A percentile compares a stretch with the other conserved stretches of the same genome.
phyloP scores from a whole-genome alignment of 2,113 vertebrate genomes.

The Aptenodytes forsteri region DNA sequence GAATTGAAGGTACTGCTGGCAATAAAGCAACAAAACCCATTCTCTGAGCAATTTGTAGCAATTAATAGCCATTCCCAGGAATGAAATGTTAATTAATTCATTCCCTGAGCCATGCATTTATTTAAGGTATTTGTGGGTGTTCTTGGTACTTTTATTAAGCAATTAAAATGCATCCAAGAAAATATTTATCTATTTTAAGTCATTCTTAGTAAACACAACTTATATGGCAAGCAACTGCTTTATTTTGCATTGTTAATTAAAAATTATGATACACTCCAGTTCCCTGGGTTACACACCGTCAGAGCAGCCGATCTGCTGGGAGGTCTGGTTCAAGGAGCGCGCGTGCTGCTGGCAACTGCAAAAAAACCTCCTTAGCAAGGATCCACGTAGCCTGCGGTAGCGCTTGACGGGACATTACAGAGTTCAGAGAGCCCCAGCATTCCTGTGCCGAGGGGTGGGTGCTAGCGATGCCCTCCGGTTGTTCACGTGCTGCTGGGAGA shows the following conservation, averaged over 20 bases:
- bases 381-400: not conserved
- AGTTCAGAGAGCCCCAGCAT: not conserved
- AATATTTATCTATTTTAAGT: conserved; percentile 65
- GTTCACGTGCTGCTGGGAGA: not conserved
- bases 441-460: fast-evolving
- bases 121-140: conserved; percentile 62
- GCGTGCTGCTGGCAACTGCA: not conserved
- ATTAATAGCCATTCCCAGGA: conserved; percentile 45
- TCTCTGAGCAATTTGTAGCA: conserved; percentile 27
- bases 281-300: not conserved
- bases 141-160: conserved; percentile 60
- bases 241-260: conserved; percentile 62
- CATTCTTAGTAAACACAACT: conserved; percentile 39
- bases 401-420: not conserved
- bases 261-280: not conserved
- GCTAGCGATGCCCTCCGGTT: not conserved
- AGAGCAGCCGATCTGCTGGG: not conserved
- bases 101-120: conserved; percentile 42
- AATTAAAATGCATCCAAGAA: conserved; percentile 56
- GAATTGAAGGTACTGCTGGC: not conserved
- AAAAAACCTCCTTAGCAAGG: not conserved
- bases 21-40: conserved; percentile 20
- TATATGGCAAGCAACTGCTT: conserved; percentile 35
- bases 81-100: conserved; percentile 67
- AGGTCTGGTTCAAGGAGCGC: not conserved